Base-by-base conservation (phyloP, 2,888 invertebrate species). In the Acleris cristana region DNA sequence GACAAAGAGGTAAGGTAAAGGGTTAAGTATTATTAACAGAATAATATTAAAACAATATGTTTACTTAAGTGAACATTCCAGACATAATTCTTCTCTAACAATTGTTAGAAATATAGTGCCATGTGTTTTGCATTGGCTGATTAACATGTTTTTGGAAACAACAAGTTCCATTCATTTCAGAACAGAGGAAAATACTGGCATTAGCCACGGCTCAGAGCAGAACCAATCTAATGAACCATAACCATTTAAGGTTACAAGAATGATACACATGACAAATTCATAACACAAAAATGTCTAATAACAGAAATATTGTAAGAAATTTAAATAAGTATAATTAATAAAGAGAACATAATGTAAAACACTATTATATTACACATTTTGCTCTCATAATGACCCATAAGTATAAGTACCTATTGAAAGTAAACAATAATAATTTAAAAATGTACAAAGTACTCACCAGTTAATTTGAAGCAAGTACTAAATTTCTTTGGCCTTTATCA, bases 401-500 rank as follows among this genome's bases (percentile, higher is more conserved):
- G 10, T 19, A 10, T 34, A 34, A 34, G 10, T 34, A 34, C 10
- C 34, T 34, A 40, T 10, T 12, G 1, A 14, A 12, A 40, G 40
- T 40, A 40, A 40, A 40, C 34, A 40, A 12, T 1, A 4, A 14
- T 40, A 4, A 40, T 40, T 40, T 14, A 14, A 40, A 40, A 40
- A 40, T 14, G 12, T 40, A 40, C 40, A 40, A 14, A 40, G 14
- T 40, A 40, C 65, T 66, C 45, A 66, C 66, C 66, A 57, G 52
- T 45, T 30, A 6, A 52, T 57, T 51, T 51, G 14, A 19, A 45
- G 16, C 52, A 52, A 57, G 18, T 23, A 48, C 12, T 56, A 52
- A 45, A 60, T 59, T 49, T 53, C 19, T 56, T 53, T 67, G 64
- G 48, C 53, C 69, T 56, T 51, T 72, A 72, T 73, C 72, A 78